Percentiles rank a stretch among this genome's conserved stretches.
Conservation (phyloP, 1,140 invertebrate species). For the Orussus abietinus region DNA sequence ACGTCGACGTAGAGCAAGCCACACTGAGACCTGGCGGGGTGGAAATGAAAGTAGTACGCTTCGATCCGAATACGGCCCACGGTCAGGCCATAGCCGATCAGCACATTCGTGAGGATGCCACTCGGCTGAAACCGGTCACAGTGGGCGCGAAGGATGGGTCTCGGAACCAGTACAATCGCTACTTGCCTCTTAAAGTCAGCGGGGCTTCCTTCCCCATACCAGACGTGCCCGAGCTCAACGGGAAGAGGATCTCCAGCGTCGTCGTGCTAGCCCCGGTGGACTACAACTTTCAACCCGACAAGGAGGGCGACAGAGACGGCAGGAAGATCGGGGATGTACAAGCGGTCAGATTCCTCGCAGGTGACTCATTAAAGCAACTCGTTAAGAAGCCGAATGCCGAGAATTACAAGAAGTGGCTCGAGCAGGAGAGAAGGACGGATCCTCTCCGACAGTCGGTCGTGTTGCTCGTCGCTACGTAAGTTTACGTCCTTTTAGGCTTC, state of each 20-base stretch:
- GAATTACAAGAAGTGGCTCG: slow-evolving; percentile 76
- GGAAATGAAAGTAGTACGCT: slow-evolving; percentile 81
- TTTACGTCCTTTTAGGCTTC: too few relatives aligned
- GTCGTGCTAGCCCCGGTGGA: slow-evolving; percentile 78
- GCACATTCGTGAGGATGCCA: slow-evolving; percentile 70
- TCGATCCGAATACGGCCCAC: slow-evolving; percentile 69
- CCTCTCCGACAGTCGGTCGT: slow-evolving; percentile 73
- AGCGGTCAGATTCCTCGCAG: slow-evolving; percentile 55
- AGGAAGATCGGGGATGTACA: slow-evolving; percentile 46
- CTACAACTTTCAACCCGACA: slow-evolving; percentile 55
- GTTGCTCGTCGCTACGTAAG: slow-evolving; percentile 74
- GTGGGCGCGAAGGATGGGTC: slow-evolving; percentile 55
- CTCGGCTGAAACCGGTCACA: slow-evolving; percentile 68
- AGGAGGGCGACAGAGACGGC: slow-evolving; percentile 27
- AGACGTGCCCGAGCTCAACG: slow-evolving; percentile 66
- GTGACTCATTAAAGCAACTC: slow-evolving; percentile 69
- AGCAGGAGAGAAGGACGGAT: slow-evolving; percentile 68
- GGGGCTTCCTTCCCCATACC: slow-evolving; percentile 80
- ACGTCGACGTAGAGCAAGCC: slow-evolving; percentile 44
- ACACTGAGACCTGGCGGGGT: slow-evolving; percentile 59
- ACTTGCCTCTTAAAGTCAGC: slow-evolving; percentile 76
- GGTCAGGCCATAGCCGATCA: slow-evolving; percentile 67
- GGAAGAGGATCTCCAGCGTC: slow-evolving; percentile 73
- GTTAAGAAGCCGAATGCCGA: slow-evolving; percentile 69
- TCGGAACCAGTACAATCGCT: slow-evolving; percentile 72